Evolutionary conservation across 2,888 invertebrate genomes (phyloP).

Genomic region (Sphinx pinastri): DNA sequence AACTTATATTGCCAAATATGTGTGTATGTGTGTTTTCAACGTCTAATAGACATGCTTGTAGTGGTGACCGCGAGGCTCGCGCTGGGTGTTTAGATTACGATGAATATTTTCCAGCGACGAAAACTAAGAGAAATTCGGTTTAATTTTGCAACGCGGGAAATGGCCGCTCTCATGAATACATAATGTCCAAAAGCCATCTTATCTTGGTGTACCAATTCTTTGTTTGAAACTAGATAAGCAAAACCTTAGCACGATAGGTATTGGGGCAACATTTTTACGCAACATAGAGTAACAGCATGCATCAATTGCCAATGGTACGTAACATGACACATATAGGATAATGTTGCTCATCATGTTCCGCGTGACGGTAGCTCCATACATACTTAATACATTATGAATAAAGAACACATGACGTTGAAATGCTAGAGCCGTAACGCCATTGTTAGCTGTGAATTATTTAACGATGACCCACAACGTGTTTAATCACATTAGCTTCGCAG

Average conservation of each 20-base stretch:
- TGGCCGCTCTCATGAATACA: constrained; percentile 17
- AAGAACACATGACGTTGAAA: neutral
- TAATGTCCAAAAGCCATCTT: constrained; percentile 4
- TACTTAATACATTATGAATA: neutral
- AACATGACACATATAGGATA: too few relatives aligned
- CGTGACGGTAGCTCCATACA: too few relatives aligned
- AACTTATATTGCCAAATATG: constrained; percentile 42
- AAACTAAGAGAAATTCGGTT: constrained; percentile 30
- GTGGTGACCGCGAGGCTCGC: constrained; percentile 44
- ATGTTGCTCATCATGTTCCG: too few relatives aligned
- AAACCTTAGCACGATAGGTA: too few relatives aligned
- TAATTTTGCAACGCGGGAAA: constrained; percentile 22
- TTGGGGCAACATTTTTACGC: too few relatives aligned
- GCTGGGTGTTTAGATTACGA: constrained; percentile 40
- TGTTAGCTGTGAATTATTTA: neutral
- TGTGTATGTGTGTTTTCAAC: constrained; percentile 38
- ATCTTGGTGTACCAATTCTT: constrained; percentile 11
- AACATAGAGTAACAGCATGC: too few relatives aligned
- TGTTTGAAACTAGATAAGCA: neutral
- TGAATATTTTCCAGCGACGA: constrained; percentile 35
- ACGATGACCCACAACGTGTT: neutral
- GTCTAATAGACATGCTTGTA: constrained; percentile 40
- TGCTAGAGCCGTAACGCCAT: neutral
- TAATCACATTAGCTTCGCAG: neutral
- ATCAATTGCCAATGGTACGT: too few relatives aligned